Base-by-base conservation (phyloP, 30 jellyfish, hydroid and myxozoan genomes). In the Chironex yamaguchii region DNA sequence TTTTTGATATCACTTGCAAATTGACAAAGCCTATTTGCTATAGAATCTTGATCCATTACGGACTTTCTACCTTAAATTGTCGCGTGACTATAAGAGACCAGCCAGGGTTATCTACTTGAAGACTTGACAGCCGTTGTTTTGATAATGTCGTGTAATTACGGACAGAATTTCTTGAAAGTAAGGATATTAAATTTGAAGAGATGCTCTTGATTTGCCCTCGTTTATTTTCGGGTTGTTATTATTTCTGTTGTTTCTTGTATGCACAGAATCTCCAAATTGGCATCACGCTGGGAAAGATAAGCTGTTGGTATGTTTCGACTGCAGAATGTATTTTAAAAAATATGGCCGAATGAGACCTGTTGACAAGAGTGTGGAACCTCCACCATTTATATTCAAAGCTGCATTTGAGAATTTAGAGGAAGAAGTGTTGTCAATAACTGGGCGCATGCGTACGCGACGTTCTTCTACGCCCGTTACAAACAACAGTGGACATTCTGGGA, bases 211-310 rank as follows among this genome's bases (percentile, higher is more conserved):
- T n/a, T n/a, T n/a, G n/a, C n/a, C n/a, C n/a, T n/a, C n/a, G n/a
- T n/a, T n/a, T n/a, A n/a, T n/a, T n/a, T n/a, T n/a, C n/a, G n/a
- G 58, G 58, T 42, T 42, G 58, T 17, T 6, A 6, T 9, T 6
- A 42, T 42, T 42, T 9, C 58, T 42, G 17, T 42, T 42, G 17
- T 42, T 42, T 17, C 58, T 42, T 42, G n/a, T 27, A 1, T 33
- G 79, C 31, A 6, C 27, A 89, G 97, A 94, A 52, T 94, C 99
- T 0, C 96, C 96, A 2, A 94, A 94, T 74, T 94, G 99, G 99
- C 99, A 94, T 36, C 99, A 94, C 62, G 99, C 95, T 9, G 99
- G 99, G 29, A 94, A 94, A 72, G 90, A 76, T 28, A 94, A 94
- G 66, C 72, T 89, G 29, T 85, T 94, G 20, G 95, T 89, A 13